Evolutionary conservation across 2,797 vertebrate genomes (phyloP).

Genomic region (Champsocephalus esox): DNA sequence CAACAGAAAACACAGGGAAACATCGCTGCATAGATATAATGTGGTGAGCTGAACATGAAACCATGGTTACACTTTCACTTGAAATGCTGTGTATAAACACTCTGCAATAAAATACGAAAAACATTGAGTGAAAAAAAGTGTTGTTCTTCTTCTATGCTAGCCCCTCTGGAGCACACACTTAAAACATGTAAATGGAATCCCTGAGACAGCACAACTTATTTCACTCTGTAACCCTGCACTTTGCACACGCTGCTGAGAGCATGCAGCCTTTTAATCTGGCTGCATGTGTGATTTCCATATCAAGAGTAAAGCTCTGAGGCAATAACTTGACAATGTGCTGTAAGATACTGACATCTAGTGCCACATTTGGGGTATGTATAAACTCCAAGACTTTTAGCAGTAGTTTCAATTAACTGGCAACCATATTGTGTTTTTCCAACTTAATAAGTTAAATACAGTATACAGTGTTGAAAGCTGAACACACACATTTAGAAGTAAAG

Average conservation of each 20-base stretch:
- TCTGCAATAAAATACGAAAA: conserved; percentile 71
- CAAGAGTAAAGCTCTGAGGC: neutral
- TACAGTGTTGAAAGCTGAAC: no score
- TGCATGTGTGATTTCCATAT: conserved; percentile 29
- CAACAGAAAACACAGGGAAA: conserved; percentile 30
- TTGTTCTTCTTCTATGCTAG: conserved; percentile 27
- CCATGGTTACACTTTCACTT: conserved; percentile 58
- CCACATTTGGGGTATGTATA: neutral
- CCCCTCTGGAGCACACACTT: neutral
- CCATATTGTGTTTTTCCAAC: neutral
- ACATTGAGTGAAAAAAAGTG: conserved; percentile 4
- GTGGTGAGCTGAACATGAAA: conserved; percentile 37
- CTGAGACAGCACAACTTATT: conserved; percentile 4
- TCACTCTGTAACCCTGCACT: neutral
- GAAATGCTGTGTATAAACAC: conserved; percentile 72
- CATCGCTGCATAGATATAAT: conserved; percentile 21
- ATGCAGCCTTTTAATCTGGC: neutral
- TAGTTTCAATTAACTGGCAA: neutral
- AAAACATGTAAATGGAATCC: neutral
- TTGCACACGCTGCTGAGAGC: neutral
- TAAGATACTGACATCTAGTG: conserved; percentile 68
- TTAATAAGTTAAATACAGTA: no score
- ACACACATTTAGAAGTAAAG: no score
- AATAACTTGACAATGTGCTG: neutral
- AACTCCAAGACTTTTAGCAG: neutral